Conservation (phyloP, 2,888 invertebrate genomes). For the Anorthoa munda region DNA sequence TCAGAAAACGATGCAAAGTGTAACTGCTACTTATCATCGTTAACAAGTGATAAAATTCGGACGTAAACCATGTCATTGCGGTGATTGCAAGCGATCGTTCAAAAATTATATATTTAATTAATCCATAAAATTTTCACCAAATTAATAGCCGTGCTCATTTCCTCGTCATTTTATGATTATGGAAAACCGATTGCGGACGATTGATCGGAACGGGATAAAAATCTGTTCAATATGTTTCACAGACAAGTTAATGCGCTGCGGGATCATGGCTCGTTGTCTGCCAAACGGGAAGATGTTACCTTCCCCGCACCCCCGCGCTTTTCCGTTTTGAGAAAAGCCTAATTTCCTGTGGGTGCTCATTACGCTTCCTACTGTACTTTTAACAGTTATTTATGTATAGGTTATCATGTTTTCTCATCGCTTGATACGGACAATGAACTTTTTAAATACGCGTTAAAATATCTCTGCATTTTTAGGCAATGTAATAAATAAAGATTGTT, state of each 20-base stretch:
- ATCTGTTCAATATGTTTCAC: slow-evolving; percentile 55
- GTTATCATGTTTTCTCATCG: slow-evolving; percentile 32
- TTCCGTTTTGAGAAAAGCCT: slow-evolving; percentile 70
- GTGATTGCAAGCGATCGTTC: slow-evolving; percentile 35
- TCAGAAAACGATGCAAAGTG: background rate
- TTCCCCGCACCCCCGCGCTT: slow-evolving; percentile 60
- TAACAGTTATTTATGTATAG: slow-evolving; percentile 46
- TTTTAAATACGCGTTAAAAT: background rate
- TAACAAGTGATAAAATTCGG: slow-evolving; percentile 42
- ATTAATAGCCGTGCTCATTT: slow-evolving; percentile 53
- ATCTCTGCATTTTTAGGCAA: background rate
- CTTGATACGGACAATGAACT: background rate
- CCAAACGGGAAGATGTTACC: slow-evolving; percentile 68
- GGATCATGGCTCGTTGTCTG: slow-evolving; percentile 60
- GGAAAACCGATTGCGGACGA: slow-evolving; percentile 54
- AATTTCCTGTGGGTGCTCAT: slow-evolving; percentile 74
- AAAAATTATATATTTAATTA: slow-evolving; percentile 42
- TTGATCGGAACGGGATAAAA: slow-evolving; percentile 55
- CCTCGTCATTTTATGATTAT: slow-evolving; percentile 54
- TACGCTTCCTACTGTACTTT: slow-evolving; percentile 50
- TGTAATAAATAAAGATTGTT: background rate
- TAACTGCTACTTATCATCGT: slow-evolving; percentile 14
- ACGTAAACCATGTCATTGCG: slow-evolving; percentile 38
- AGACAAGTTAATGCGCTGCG: slow-evolving; percentile 56
- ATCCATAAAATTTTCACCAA: slow-evolving; percentile 49